phyloP scores from a whole-genome alignment of 2,113 vertebrate genomes.

The Fulica atra region DNA sequence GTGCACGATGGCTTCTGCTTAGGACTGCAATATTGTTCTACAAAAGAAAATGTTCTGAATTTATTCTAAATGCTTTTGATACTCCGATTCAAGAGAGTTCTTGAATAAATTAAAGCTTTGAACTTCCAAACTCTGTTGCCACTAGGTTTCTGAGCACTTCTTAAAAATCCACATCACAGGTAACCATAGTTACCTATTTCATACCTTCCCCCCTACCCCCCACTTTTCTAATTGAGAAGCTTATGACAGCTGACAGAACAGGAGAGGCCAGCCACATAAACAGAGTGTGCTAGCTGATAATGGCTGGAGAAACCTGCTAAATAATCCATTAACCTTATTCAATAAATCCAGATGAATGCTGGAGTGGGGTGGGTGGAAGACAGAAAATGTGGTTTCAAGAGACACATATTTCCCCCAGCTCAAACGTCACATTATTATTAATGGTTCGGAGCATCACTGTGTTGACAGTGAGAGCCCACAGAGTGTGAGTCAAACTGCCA shows the following conservation, averaged over 20 bases:
- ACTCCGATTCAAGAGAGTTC: conserved; percentile 26
- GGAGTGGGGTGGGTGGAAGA: neutral
- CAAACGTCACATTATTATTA: neutral
- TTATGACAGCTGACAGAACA: conserved; percentile 26
- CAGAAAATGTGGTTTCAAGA: neutral
- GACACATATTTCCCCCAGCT: neutral
- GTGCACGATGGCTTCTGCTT: neutral
- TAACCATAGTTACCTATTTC: conserved; percentile 64
- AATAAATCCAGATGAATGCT: conserved; percentile 15
- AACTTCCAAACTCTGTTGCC: conserved; percentile 47
- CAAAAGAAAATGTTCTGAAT: neutral
- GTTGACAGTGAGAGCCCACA: neutral
- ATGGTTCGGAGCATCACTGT: neutral
- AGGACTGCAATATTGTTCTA: neutral
- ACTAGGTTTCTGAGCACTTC: conserved; percentile 35
- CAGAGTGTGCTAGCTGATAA: neutral
- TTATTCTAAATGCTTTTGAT: conserved; percentile 27
- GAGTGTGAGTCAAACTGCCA: neutral
- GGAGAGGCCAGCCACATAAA: conserved; percentile 19
- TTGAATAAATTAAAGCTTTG: conserved; percentile 60
- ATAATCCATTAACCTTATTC: conserved; percentile 39
- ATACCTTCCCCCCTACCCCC: neutral
- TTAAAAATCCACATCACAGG: conserved; percentile 25
- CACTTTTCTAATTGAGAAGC: conserved; percentile 47
- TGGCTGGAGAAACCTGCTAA: conserved; percentile 19